phyloP scores from a whole-genome alignment of 2,888 invertebrate genomes.

The Acleris holmiana region DNA sequence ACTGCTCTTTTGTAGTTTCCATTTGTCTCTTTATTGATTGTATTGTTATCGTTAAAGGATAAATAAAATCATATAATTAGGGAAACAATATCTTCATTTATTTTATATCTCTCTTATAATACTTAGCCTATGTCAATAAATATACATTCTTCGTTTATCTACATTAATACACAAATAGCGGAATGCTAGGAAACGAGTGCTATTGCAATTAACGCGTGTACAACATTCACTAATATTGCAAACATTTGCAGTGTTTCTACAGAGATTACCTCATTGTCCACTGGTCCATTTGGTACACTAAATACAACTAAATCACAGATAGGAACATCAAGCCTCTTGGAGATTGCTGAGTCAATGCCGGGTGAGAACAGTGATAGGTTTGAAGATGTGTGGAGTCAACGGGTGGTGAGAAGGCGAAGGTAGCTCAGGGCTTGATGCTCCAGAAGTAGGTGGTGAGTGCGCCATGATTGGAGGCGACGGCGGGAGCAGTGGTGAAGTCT shows the following conservation, averaged over 20 bases:
- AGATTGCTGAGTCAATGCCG: conserved; percentile 70
- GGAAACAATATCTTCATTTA: conserved; percentile 68
- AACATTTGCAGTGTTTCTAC: conserved; percentile 40
- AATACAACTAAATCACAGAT: conserved; percentile 79
- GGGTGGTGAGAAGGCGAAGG: conserved; percentile 70
- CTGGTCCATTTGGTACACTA: conserved; percentile 63
- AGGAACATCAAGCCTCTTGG: conserved; percentile 56
- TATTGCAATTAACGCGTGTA: conserved; percentile 20
- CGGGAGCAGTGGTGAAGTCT: conserved; percentile 62
- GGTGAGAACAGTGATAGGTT: conserved; percentile 84
- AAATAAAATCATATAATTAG: conserved; percentile 59
- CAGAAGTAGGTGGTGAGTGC: conserved; percentile 69
- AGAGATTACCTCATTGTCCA: conserved; percentile 59
- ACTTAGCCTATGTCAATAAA: conserved; percentile 72
- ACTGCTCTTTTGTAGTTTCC: conserved; percentile 2
- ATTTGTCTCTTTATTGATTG: conserved; percentile 5
- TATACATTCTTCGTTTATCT: conserved; percentile 77
- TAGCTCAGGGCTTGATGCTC: conserved; percentile 73
- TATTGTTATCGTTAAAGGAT: conserved; percentile 13
- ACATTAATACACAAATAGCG: conserved; percentile 61
- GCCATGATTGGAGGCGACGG: conserved; percentile 71
- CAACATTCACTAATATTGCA: conserved; percentile 55
- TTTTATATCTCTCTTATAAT: conserved; percentile 69
- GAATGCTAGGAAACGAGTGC: conserved; percentile 61
- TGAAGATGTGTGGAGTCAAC: conserved; percentile 77